Base-by-base conservation (phyloP, 2,888 invertebrate species). In the Thera obeliscata region DNA sequence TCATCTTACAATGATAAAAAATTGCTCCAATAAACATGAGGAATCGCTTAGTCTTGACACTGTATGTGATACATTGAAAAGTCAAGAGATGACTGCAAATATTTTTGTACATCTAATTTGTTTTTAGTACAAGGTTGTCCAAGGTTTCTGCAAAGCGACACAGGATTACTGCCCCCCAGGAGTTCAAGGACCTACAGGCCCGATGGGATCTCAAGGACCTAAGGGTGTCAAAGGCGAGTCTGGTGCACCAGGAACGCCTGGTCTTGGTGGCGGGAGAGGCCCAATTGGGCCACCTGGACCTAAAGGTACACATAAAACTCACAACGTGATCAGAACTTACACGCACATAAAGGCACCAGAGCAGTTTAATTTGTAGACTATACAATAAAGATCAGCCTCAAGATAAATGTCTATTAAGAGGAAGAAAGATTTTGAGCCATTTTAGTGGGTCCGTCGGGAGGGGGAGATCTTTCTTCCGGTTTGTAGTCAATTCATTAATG, bases 91-190 rank as follows among this genome's bases (percentile, higher is more conserved):
- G 22, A 22, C 22, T 22, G 22, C 22, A 22, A 22, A 22, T 22
- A 22, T 22, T 22, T 22, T 22, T 22, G 22, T 22, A 22, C 22
- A 22, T 22, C 22, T 22, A 22, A 41, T 41, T 38, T 38, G 5
- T 43, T 66, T 64, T 35, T 90, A 97, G 97, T 95, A 97, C 80
- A 96, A 96, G 81, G 96, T 97, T 1, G 96, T 98, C 61, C 96
- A 97, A 82, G 97, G 96, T 0, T 97, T 97, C 82, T 98, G 98
- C 83, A 96, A 96, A 78, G 96, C 97, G 7, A 96, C 97, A 0
- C 96, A 96, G 80, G 96, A 97, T 66, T 97, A 97, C 82, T 98
- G 98, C 77, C 96, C 97, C 0, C 95, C 95, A 0, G 95, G 95
- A 0, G 95, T 95, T 0, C 95, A 95, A 46, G 96, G 96, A 0